phyloP scores from a whole-genome alignment of 2,797 vertebrate species.

The Steatocranus sp. region DNA sequence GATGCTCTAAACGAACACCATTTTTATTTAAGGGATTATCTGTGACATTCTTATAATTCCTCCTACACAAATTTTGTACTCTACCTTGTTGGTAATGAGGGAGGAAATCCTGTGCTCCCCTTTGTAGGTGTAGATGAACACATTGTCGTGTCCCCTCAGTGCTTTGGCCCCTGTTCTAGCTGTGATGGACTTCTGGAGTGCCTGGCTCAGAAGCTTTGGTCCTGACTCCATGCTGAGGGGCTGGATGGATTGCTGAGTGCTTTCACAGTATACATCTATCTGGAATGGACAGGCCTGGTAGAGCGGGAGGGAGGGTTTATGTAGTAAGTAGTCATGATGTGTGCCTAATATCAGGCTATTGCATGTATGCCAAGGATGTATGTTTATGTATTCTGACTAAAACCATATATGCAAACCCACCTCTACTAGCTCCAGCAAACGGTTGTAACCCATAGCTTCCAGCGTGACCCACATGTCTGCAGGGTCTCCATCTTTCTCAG shows the following conservation, averaged over 20 bases:
- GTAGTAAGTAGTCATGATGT: background rate
- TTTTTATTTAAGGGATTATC: background rate
- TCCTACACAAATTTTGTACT: background rate
- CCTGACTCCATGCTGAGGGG: slow-evolving; percentile 75
- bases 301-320: background rate
- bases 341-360: background rate
- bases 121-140: slow-evolving; percentile 78
- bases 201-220: slow-evolving; percentile 79
- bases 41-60: background rate
- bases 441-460: slow-evolving; percentile 90
- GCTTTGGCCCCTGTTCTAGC: slow-evolving; percentile 73
- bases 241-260: slow-evolving; percentile 75
- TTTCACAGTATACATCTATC: slow-evolving; percentile 80
- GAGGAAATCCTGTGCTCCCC: slow-evolving; percentile 82
- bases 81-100: slow-evolving; percentile 89
- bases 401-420: slow-evolving; percentile 47
- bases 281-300: slow-evolving; percentile 89
- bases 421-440: slow-evolving; percentile 83
- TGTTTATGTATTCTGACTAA: background rate
- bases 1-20: background rate
- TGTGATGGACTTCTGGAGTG: slow-evolving; percentile 80
- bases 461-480: slow-evolving; percentile 89
- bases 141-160: slow-evolving; percentile 77
- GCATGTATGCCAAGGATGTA: background rate
- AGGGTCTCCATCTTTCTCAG: slow-evolving; percentile 84